Conservation (phyloP, 2,888 invertebrate species). For the Eupithecia pulchellata region DNA sequence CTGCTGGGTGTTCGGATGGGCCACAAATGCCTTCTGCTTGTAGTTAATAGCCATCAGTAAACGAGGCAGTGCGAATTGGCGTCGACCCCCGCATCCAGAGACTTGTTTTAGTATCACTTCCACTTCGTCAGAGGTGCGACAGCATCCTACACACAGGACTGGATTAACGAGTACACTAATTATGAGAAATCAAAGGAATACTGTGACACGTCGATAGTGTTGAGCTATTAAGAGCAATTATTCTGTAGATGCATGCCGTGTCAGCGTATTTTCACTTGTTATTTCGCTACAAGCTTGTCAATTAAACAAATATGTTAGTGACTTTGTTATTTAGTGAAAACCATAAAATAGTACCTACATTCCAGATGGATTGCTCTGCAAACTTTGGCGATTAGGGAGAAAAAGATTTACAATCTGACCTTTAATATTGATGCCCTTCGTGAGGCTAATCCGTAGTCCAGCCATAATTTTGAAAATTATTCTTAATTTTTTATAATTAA, state of each 20-base stretch:
- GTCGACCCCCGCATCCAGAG: constrained; percentile 68
- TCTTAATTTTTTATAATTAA: too few relatives aligned
- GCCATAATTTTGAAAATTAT: too few relatives aligned
- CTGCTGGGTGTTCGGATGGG: constrained; percentile 91
- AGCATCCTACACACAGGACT: constrained; percentile 72
- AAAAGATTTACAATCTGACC: too few relatives aligned
- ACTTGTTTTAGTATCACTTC: constrained; percentile 87
- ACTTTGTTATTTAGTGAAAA: too few relatives aligned
- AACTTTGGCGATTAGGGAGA: too few relatives aligned
- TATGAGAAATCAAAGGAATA: not conserved
- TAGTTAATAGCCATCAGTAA: constrained; percentile 88
- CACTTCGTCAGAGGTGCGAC: constrained; percentile 89
- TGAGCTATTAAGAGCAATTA: not conserved
- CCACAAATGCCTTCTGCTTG: constrained; percentile 90
- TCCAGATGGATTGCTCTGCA: too few relatives aligned
- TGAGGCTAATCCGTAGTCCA: too few relatives aligned
- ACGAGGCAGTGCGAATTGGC: constrained; percentile 86
- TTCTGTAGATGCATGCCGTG: not conserved
- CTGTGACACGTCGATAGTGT: not conserved
- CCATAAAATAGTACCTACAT: too few relatives aligned
- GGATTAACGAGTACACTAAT: constrained; percentile 13
- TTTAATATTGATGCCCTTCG: too few relatives aligned
- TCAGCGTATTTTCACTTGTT: not conserved
- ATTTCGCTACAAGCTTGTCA: not conserved
- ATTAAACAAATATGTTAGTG: too few relatives aligned